A percentile compares a stretch with the other conserved stretches of the same genome.
Conservation (phyloP, 2,888 invertebrate genomes). For the Tryphoninae sp. region DNA sequence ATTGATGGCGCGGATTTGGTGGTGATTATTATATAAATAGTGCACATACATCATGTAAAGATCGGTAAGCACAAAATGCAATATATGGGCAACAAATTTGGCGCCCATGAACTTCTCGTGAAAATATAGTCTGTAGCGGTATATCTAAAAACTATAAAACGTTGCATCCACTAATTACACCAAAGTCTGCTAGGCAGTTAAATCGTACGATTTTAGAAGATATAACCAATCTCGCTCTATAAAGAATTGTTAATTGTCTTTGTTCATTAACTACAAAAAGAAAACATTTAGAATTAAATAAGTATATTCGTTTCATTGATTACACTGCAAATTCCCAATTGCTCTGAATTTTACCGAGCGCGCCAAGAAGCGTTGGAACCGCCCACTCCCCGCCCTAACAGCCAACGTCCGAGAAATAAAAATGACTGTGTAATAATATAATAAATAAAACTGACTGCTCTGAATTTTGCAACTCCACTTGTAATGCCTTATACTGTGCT, state of each 20-base stretch:
- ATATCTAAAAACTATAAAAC: background rate
- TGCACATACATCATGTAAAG: background rate
- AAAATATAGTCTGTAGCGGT: constrained; percentile 3
- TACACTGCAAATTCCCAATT: background rate
- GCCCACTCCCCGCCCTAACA: no score
- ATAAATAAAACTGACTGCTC: no score
- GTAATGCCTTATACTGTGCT: no score
- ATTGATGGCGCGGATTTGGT: background rate
- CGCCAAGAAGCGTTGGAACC: no score
- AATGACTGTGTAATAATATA: no score
- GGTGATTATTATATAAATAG: background rate
- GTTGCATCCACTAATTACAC: background rate
- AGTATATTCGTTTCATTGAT: background rate
- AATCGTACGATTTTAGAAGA: constrained; percentile 8
- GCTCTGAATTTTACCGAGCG: no score
- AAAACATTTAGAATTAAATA: background rate
- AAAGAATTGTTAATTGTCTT: background rate
- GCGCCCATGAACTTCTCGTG: background rate
- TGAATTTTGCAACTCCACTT: no score
- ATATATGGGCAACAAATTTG: no score
- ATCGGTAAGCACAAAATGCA: background rate
- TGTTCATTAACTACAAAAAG: background rate
- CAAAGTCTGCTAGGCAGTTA: background rate
- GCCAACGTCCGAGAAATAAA: no score
- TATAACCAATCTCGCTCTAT: background rate